Base-by-base conservation (phyloP, 2,888 invertebrate species). In the Diarsia dahlii region DNA sequence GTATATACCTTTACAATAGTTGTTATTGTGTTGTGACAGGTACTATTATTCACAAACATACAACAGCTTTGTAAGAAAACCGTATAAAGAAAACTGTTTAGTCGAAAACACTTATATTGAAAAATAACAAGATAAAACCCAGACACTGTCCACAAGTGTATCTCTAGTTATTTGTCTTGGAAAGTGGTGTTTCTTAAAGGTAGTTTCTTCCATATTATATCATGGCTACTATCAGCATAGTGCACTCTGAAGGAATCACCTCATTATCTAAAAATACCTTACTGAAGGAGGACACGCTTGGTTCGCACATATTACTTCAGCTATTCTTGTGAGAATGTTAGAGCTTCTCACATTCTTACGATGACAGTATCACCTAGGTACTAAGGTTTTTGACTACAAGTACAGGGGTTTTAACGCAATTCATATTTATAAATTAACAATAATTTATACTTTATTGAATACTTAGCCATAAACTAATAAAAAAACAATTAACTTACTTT, bases 401-500 rank as follows among this genome's bases (percentile, higher is more conserved):
- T 8, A n/a, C n/a, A n/a, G n/a, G n/a, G n/a, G n/a, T n/a, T n/a
- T n/a, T n/a, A n/a, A n/a, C n/a, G n/a, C n/a, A n/a, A n/a, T n/a
- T n/a, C n/a, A n/a, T n/a, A n/a, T n/a, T n/a, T n/a, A n/a, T n/a
- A n/a, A n/a, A n/a, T n/a, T n/a, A n/a, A n/a, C n/a, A n/a, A 39
- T 39, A 39, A 39, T 39, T 39, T 39, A 39, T 39, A 39, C 39
- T 39, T 39, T 39, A 39, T 39, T 39, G 39, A 6, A 39, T 39
- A 39, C 39, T 39, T 39, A 39, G 39, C 39, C 39, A 39, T 58
- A 18, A 48, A 34, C 8, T 23, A 3, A n/a, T 45, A 18, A 48
- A 54, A 54, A 13, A 34, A 64, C 13, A 46, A 6, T 28, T 0
- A 23, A 89, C 90, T 81, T 92, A 97, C 97, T 89, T 96, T 96